Base-by-base conservation (phyloP, 53 echinoderm and acorn worm species). In the Antedon mediterranea region DNA sequence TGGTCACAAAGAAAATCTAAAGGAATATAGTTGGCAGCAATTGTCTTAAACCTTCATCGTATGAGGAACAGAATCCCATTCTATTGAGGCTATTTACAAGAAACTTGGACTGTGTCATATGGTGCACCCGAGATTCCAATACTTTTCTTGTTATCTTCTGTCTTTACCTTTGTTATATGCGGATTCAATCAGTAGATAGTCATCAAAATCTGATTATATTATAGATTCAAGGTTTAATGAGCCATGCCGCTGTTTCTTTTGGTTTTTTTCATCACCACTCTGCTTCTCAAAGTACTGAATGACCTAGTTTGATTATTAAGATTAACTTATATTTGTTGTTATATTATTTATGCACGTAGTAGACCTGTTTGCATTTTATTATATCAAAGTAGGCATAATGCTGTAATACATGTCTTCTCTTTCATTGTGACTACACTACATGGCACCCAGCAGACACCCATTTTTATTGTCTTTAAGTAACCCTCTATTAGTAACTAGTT, bases 401-500 rank as follows among this genome's bases (percentile, higher is more conserved):
- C n/a, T n/a, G n/a, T n/a, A n/a, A n/a, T n/a, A n/a, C n/a, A 83
- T 78, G 83, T 83, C 72, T 83, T 83, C 79, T 79, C 83, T 31
- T 83, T 57, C 72, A 71, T 82, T 34, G 83, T 83, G 27, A 83
- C 83, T 80, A 83, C n/a, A n/a, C n/a, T n/a, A n/a, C n/a, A n/a
- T 79, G 34, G 83, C 83, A n/a, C n/a, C n/a, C n/a, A n/a, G n/a
- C n/a, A n/a, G n/a, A n/a, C n/a, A n/a, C n/a, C n/a, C n/a, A n/a
- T n/a, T n/a, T n/a, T n/a, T n/a, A n/a, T n/a, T n/a, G n/a, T n/a
- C n/a, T n/a, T n/a, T n/a, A n/a, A n/a, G n/a, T n/a, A n/a, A n/a
- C n/a, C n/a, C n/a, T n/a, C n/a, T n/a, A n/a, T n/a, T n/a, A n/a
- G n/a, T n/a, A n/a, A n/a, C n/a, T n/a, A n/a, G n/a, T n/a, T n/a